Base-by-base conservation (phyloP, 2,113 vertebrate species). In the Onychostoma macrolepis region DNA sequence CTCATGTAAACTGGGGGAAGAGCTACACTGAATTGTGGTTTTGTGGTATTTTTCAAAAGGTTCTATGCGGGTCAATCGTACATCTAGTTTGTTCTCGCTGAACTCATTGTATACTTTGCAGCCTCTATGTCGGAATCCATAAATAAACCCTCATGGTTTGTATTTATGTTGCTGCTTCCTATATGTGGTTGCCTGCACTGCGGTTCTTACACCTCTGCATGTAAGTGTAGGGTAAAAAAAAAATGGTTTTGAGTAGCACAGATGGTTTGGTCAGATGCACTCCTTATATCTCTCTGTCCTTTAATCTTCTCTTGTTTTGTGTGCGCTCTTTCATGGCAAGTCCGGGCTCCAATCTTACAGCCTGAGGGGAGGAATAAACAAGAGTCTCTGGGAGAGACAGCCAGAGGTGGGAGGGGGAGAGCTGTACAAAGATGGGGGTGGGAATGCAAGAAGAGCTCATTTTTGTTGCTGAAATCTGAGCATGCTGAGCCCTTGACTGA, bases 351-450 rank as follows among this genome's bases (percentile, higher is more conserved):
- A 88, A 80, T 89, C 87, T 84, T 88, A 85, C 84, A 86, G 87
- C 91, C 89, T 87, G 89, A 89, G 90, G 89, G 90, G 89, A 86
- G 86, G 85, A 92, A 89, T 92, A 91, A 92, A 90, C 90, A 89
- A 92, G 89, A 88, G 89, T 90, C 89, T 89, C 74, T 86, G 86
- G 86, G 89, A 90, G 86, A 86, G 89, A 88, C 82, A 85, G 90
- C 80, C 76, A 79, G 33, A 33, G 63, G 80, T 80, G 81, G 79
- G 67, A 74, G 88, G 84, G 78, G 84, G 85, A 74, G 87, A 41
- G 74, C 56, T 76, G 85, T 80, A 87, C 86, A 88, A 65, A 86
- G 85, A 67, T 88, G 80, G 82, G 80, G 69, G 82, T 83, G 88
- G 82, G 81, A 89, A 80, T 38, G 61, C 53, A 50, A 69, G 80